Conservation (phyloP, 2,888 invertebrate species). For the Heliconius sara region DNA sequence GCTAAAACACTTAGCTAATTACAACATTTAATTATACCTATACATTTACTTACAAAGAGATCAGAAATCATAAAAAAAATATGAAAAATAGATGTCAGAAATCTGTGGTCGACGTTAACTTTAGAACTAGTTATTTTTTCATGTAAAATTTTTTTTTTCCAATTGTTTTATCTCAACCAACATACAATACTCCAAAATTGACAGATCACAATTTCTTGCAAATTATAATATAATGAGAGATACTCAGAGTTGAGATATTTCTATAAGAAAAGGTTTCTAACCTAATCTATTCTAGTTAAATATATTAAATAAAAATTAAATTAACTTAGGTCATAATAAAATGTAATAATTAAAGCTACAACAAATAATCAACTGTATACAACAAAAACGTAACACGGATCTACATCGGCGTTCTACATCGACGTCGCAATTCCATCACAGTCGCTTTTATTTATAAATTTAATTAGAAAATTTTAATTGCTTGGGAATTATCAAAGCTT, state of each 20-base stretch:
- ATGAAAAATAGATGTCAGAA: not conserved
- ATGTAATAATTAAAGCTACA: not conserved
- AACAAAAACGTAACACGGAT: not conserved
- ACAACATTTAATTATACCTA: not conserved
- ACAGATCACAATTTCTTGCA: not conserved
- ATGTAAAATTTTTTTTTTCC: not conserved
- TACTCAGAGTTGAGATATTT: not conserved
- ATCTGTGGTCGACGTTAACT: not conserved
- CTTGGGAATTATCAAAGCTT: not conserved
- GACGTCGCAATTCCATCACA: slow-evolving; percentile 16
- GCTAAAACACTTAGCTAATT: not conserved
- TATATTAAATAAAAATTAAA: not conserved
- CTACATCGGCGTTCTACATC: not conserved
- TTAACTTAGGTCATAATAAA: not conserved
- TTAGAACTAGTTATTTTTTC: not conserved
- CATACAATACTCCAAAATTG: not conserved
- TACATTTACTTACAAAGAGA: not conserved
- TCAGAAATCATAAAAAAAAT: not conserved
- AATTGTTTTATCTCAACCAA: not conserved
- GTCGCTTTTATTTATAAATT: slow-evolving; percentile 6
- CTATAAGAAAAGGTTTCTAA: not conserved
- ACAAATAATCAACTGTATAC: not conserved
- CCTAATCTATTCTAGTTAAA: not conserved
- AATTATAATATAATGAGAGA: not conserved
- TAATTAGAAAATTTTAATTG: slow-evolving; percentile 14